phyloP scores from a whole-genome alignment of 2,797 vertebrate genomes.

The Enteromius anoplus region DNA sequence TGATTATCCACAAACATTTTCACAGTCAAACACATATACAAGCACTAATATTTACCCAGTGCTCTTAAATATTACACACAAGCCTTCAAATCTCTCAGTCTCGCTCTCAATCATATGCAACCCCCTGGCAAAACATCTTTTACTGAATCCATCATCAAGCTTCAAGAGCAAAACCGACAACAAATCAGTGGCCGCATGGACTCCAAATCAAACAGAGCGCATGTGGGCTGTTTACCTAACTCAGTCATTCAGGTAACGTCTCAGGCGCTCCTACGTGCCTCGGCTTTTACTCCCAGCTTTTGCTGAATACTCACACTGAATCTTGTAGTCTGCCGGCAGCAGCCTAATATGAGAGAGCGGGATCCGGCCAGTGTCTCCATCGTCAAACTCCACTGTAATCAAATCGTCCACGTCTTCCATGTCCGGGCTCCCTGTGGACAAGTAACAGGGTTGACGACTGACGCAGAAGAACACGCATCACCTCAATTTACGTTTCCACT shows the following conservation, averaged over 20 bases:
- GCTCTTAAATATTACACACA: slow-evolving; percentile 42
- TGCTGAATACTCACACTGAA: slow-evolving; percentile 88
- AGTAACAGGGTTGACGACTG: slow-evolving; percentile 39
- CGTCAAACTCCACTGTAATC: slow-evolving; percentile 98
- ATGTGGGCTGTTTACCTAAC: slow-evolving; percentile 40
- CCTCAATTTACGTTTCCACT: slow-evolving; percentile 44
- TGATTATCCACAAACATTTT: slow-evolving; percentile 3
- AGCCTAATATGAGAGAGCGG: slow-evolving; percentile 96
- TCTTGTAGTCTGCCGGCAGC: slow-evolving; percentile 96
- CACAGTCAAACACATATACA: background rate
- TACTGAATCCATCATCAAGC: slow-evolving; percentile 44
- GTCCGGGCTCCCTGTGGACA: slow-evolving; percentile 83
- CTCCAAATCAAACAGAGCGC: slow-evolving; percentile 51
- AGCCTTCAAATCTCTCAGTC: slow-evolving; percentile 30
- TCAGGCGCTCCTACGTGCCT: slow-evolving; percentile 10
- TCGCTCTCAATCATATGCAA: slow-evolving; percentile 11
- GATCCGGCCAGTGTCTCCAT: slow-evolving; percentile 95
- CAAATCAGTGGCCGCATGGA: slow-evolving; percentile 20
- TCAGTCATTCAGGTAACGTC: slow-evolving; percentile 39
- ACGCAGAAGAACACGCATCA: slow-evolving; percentile 22
- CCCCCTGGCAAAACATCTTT: slow-evolving; percentile 46
- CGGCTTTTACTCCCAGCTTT: background rate
- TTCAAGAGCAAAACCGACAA: slow-evolving; percentile 56
- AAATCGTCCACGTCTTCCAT: slow-evolving; percentile 91
- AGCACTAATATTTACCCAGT: slow-evolving; percentile 30